Conservation (phyloP, 2,113 vertebrate species). For the Eolophus roseicapilla region DNA sequence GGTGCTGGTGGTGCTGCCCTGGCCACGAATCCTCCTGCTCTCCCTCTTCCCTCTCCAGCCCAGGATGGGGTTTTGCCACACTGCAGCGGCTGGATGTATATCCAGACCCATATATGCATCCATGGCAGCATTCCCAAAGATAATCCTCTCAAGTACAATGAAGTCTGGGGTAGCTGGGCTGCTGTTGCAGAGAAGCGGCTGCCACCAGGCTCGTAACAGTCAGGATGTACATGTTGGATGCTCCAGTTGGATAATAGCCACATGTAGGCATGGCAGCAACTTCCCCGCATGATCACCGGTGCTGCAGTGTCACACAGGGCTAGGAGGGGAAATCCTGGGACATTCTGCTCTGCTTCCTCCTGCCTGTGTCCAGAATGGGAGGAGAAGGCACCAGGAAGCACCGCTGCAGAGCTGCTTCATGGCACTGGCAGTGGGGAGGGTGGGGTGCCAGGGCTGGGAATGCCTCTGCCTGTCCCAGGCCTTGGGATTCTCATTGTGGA, state of each 20-base stretch:
- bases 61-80: background rate
- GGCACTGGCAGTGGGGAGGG: background rate
- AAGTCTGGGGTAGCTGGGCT: background rate
- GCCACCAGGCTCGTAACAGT: background rate
- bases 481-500: background rate
- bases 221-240: background rate
- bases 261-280: background rate
- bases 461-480: background rate
- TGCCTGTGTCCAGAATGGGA: background rate
- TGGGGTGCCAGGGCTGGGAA: background rate
- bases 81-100: background rate
- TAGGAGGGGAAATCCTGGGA: background rate
- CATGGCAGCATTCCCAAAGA: background rate
- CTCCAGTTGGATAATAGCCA: background rate
- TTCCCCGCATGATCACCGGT: background rate
- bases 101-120: background rate
- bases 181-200: background rate
- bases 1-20: background rate
- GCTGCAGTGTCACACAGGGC: background rate
- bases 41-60: background rate
- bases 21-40: fast-evolving
- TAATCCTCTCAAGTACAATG: background rate
- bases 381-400: background rate
- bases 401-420: background rate
- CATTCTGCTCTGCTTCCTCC: background rate